A percentile compares a stretch with the other conserved stretches of the same genome.
These are phyloP conservation scores for Poeciliopsis occidentalis DNA, from an alignment of 2,113 vertebrate genomes.

Conservation along the genomic window DNA sequence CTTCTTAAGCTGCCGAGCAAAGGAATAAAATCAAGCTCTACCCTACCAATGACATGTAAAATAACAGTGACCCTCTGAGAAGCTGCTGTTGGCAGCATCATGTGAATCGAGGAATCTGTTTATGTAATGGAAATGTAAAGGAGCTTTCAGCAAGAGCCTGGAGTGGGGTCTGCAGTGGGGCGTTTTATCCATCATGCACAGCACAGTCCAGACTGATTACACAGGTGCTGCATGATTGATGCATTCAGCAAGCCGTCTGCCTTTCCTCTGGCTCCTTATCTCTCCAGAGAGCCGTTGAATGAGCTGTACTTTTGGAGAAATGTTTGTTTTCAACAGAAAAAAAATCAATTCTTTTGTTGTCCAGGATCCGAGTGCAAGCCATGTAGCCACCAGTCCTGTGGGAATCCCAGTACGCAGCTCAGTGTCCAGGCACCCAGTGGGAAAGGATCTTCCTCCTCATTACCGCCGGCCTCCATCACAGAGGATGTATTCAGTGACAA, in stretches of 20 bases:
- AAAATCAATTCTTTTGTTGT: slow-evolving; percentile 4
- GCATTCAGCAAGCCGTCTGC: not conserved
- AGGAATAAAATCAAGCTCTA: slow-evolving; percentile 36
- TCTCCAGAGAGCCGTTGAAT: not conserved
- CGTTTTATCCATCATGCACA: slow-evolving; percentile 8
- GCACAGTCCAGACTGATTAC: slow-evolving; percentile 5
- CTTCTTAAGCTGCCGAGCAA: slow-evolving; percentile 20
- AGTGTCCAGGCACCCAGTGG: slow-evolving; percentile 16
- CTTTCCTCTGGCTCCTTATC: not conserved
- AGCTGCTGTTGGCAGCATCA: slow-evolving; percentile 48
- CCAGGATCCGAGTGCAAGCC: slow-evolving; percentile 87
- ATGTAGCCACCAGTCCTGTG: slow-evolving; percentile 60
- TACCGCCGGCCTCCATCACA: slow-evolving; percentile 74
- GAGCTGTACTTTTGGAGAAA: not conserved
- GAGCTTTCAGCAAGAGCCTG: slow-evolving; percentile 36
- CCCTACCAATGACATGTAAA: slow-evolving; percentile 30
- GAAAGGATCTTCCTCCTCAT: slow-evolving; percentile 65
- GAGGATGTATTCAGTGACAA: slow-evolving; percentile 78
- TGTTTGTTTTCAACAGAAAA: not conserved
- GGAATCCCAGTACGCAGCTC: slow-evolving; percentile 28
- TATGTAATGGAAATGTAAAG: slow-evolving; percentile 64
- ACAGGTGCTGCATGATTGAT: slow-evolving; percentile 27
- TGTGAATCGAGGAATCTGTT: slow-evolving; percentile 63
- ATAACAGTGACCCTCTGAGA: slow-evolving; percentile 34
- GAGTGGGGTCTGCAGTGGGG: slow-evolving; percentile 7